Evolutionary conservation across 2,797 vertebrate genomes (phyloP).

Genomic region (Hydrocynus forskahlii): DNA sequence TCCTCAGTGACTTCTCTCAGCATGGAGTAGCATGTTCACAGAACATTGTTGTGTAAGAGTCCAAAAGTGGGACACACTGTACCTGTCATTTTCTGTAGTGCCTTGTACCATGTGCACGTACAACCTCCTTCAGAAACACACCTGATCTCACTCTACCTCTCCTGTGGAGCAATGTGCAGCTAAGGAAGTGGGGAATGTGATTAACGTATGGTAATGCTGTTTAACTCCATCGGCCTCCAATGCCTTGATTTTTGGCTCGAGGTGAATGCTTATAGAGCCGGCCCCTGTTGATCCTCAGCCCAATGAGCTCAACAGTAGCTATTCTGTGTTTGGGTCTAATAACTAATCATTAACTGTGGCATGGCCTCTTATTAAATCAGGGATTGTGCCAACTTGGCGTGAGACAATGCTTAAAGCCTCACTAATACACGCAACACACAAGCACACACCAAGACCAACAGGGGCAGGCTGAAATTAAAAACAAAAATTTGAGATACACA

Average conservation of each 20-base stretch:
- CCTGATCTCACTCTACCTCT: neutral
- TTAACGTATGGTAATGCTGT: slow-evolving; percentile 29
- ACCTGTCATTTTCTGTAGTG: slow-evolving; percentile 3
- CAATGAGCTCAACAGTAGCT: slow-evolving; percentile 72
- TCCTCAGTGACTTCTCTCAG: slow-evolving; percentile 26
- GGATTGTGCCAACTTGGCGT: slow-evolving; percentile 69
- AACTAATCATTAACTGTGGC: slow-evolving; percentile 74
- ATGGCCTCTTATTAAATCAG: slow-evolving; percentile 70
- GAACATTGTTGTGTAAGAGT: slow-evolving; percentile 21
- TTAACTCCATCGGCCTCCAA: slow-evolving; percentile 15
- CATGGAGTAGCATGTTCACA: slow-evolving; percentile 4
- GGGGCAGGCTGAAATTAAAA: slow-evolving; percentile 40
- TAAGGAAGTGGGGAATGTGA: neutral
- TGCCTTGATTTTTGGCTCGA: slow-evolving; percentile 32
- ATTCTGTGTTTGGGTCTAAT: slow-evolving; percentile 78
- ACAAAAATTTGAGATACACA: neutral
- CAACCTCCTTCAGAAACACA: slow-evolving; percentile 1
- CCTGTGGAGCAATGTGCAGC: neutral
- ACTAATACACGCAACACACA: slow-evolving; percentile 26
- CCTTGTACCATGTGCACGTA: neutral
- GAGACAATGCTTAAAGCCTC: slow-evolving; percentile 53
- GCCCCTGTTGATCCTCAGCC: slow-evolving; percentile 13
- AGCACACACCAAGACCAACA: slow-evolving; percentile 8
- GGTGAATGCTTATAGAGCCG: slow-evolving; percentile 23
- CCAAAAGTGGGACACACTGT: neutral